Conservation (phyloP, 1,140 invertebrate genomes). For the Panulirus ornatus region DNA sequence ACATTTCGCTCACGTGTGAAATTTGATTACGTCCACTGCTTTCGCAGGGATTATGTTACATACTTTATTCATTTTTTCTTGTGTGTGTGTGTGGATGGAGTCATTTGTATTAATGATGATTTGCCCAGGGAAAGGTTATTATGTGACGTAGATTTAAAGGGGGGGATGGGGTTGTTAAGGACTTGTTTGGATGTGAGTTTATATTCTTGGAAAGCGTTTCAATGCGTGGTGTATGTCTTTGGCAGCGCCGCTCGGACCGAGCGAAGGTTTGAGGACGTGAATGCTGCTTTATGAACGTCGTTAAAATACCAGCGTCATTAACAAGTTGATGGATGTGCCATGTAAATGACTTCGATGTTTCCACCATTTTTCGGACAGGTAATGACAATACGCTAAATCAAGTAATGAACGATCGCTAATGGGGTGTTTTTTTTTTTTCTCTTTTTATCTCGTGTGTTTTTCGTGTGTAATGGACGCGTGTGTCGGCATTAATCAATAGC, state of each 20-base stretch:
- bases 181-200: too few species aligned
- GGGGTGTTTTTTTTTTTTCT: constrained; percentile 3
- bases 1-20: constrained; percentile 1
- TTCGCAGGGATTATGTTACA: too few species aligned
- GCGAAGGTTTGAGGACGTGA: constrained; percentile 43
- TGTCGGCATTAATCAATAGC: neutral
- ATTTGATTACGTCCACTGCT: too few species aligned
- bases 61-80: too few species aligned
- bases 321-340: constrained; percentile 63
- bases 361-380: constrained; percentile 58
- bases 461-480: neutral
- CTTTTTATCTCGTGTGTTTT: neutral
- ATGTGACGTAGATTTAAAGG: neutral
- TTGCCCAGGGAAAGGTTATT: too few species aligned
- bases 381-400: constrained; percentile 35
- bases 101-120: too few species aligned
- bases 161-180: neutral
- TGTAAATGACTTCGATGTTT: constrained; percentile 61
- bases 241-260: neutral
- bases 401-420: constrained; percentile 50
- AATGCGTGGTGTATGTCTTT: constrained; percentile 18
- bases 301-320: constrained; percentile 60
- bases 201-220: too few species aligned
- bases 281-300: constrained; percentile 60
- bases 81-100: too few species aligned